phyloP scores from a whole-genome alignment of 2,113 vertebrate species.

The Indicator maculatus region DNA sequence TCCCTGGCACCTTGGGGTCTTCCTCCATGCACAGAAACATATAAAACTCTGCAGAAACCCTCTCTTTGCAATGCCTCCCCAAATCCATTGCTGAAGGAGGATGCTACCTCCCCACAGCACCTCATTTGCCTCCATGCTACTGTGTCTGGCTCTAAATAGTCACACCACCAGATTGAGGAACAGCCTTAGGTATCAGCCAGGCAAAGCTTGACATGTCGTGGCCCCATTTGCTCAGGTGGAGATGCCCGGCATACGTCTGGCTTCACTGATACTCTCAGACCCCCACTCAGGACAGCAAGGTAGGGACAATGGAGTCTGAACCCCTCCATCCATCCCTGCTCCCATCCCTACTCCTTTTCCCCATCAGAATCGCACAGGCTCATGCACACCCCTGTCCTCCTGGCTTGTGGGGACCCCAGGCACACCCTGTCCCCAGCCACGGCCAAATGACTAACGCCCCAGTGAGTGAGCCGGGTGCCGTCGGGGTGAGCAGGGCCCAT shows the following conservation, averaged over 20 bases:
- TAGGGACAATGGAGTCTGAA: accelerated
- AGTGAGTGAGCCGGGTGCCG: background rate
- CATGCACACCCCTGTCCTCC: background rate
- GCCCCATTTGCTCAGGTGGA: background rate
- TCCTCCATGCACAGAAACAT: background rate
- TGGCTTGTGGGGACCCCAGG: background rate
- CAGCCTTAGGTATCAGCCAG: accelerated
- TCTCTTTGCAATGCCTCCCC: background rate
- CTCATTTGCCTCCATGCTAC: background rate
- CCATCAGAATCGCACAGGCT: background rate
- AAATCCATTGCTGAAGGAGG: accelerated
- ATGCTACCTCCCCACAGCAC: background rate
- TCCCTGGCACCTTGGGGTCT: background rate
- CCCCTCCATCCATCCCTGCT: background rate
- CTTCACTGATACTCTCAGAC: background rate
- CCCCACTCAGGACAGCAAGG: no score
- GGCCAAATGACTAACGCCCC: slow-evolving; percentile 33
- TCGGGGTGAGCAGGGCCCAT: background rate
- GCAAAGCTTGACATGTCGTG: background rate
- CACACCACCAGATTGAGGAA: background rate
- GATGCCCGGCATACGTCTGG: background rate
- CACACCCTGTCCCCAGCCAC: background rate
- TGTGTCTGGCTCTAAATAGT: background rate
- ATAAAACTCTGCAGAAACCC: background rate
- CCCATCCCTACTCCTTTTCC: background rate